phyloP scores from a whole-genome alignment of 2,113 vertebrate species.

The Sardina pilchardus region DNA sequence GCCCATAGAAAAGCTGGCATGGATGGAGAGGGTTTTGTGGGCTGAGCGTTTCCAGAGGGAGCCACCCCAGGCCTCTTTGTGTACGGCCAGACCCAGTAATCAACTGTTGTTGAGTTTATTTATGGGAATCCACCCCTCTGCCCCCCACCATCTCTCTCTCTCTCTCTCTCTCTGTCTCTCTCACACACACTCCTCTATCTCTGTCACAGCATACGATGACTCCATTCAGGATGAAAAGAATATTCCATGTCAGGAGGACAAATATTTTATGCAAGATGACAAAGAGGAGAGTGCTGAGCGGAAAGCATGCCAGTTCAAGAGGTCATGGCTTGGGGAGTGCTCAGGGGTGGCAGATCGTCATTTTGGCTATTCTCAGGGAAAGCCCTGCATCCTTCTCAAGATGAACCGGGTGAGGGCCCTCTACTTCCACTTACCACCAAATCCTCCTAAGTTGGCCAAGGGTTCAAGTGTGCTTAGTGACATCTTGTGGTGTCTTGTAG shows the following conservation, averaged over 20 bases:
- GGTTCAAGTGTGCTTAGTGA: slow-evolving; percentile 26
- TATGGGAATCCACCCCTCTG: slow-evolving; percentile 57
- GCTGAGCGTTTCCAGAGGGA: slow-evolving; percentile 62
- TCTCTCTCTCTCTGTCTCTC: slow-evolving; percentile 24
- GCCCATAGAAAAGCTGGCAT: slow-evolving; percentile 66
- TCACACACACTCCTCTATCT: slow-evolving; percentile 30
- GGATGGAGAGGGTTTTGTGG: slow-evolving; percentile 73
- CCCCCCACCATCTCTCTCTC: slow-evolving; percentile 13
- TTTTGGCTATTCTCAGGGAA: slow-evolving; percentile 88
- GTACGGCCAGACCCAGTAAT: slow-evolving; percentile 64
- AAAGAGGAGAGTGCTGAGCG: slow-evolving; percentile 78
- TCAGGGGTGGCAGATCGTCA: slow-evolving; percentile 83
- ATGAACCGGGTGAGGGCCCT: slow-evolving; percentile 90
- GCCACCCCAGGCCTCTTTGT: slow-evolving; percentile 61
- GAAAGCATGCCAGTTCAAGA: slow-evolving; percentile 92
- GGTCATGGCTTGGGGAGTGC: slow-evolving; percentile 86
- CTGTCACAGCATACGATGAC: slow-evolving; percentile 84
- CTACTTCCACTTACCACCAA: background rate
- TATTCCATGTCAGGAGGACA: slow-evolving; percentile 77
- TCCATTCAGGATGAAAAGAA: slow-evolving; percentile 89
- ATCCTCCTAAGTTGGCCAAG: too few relatives aligned
- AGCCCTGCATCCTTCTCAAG: slow-evolving; percentile 90
- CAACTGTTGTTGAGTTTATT: slow-evolving; percentile 66
- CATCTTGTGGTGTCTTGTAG: slow-evolving; percentile 51
- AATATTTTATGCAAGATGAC: slow-evolving; percentile 87